Evolutionary conservation across 2,888 invertebrate genomes (phyloP).

Genomic region (Agrochola litura): DNA sequence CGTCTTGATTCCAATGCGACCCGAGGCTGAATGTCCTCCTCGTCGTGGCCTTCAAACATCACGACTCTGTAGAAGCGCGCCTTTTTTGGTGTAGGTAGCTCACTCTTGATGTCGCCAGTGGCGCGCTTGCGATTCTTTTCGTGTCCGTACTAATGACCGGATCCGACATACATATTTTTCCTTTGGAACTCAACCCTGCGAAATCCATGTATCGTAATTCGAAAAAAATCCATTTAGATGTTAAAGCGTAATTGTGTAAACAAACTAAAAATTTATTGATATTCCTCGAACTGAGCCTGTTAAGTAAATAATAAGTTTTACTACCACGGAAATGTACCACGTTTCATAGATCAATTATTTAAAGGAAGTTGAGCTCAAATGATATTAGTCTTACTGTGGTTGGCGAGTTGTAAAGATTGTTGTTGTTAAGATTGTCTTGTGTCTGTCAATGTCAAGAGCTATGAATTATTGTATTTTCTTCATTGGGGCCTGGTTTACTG

Average conservation of each 20-base stretch:
- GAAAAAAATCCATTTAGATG: background rate
- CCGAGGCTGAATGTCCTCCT: no score
- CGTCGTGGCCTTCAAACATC: no score
- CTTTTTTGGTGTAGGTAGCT: no score
- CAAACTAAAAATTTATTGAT: background rate
- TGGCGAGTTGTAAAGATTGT: background rate
- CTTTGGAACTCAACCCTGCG: background rate
- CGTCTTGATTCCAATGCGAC: no score
- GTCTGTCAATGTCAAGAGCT: background rate
- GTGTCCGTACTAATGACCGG: no score
- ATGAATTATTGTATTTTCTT: conserved; percentile 1
- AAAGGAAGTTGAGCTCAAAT: background rate
- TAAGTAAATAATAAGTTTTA: background rate
- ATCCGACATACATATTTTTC: background rate
- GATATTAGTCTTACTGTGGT: background rate
- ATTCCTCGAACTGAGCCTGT: background rate
- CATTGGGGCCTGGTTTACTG: background rate
- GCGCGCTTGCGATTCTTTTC: no score
- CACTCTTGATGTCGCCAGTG: no score
- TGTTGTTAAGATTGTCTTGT: background rate
- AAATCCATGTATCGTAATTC: background rate
- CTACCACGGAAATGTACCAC: background rate
- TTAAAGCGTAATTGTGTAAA: background rate
- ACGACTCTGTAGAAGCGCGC: no score
- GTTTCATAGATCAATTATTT: background rate